These are phyloP conservation scores for Neotoxoptera formosana DNA, from an alignment of 1,140 invertebrate genomes.

Conservation along the genomic window DNA sequence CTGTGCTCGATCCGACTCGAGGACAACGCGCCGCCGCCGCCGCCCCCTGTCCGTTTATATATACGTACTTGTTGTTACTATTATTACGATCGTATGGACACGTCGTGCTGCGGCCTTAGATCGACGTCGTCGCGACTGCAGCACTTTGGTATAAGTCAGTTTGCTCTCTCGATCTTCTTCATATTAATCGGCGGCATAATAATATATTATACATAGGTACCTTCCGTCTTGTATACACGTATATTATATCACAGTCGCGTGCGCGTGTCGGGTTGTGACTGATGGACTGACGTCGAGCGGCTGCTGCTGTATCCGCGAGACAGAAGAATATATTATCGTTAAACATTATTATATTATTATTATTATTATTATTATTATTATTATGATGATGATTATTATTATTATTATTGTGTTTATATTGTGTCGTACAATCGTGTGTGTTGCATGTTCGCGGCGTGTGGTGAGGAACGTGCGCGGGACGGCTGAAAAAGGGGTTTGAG, in stretches of 20 bases:
- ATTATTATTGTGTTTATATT: background rate
- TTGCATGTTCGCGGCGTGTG: too few relatives aligned
- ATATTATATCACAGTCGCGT: constrained; percentile 6
- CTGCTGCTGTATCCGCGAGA: background rate
- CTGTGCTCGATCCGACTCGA: background rate
- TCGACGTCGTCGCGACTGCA: background rate
- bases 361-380: background rate
- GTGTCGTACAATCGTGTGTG: background rate
- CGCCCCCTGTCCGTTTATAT: background rate
- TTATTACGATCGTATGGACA: background rate
- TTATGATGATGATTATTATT: background rate
- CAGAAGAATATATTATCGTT: background rate
- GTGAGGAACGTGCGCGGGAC: constrained; percentile 27
- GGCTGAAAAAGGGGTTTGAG: constrained; percentile 33
- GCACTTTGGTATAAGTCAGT: too few relatives aligned
- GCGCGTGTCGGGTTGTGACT: constrained; percentile 34
- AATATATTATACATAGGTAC: background rate
- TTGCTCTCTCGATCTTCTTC: too few relatives aligned
- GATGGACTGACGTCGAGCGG: constrained; percentile 33
- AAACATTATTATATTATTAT: background rate
- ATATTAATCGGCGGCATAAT: background rate
- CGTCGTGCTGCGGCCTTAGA: background rate
- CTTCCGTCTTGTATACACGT: too few relatives aligned
- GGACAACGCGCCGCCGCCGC: background rate
- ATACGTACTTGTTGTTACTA: background rate